These are phyloP conservation scores for Mongoloraphidia duomilia DNA, from an alignment of 2,888 invertebrate species.

Conservation along the genomic window DNA sequence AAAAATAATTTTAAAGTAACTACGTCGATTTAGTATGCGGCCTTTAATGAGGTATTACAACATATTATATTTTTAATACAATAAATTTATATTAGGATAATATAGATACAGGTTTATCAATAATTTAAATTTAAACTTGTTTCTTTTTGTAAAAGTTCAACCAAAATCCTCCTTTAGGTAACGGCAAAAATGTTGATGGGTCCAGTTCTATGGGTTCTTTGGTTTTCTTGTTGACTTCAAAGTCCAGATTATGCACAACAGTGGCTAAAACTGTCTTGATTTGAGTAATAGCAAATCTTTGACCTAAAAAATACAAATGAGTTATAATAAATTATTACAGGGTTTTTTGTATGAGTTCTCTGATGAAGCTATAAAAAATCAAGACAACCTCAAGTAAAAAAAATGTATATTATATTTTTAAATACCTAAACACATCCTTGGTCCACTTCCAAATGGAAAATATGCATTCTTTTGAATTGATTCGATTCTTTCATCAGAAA, in stretches of 20 bases:
- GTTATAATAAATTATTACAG: too few species aligned
- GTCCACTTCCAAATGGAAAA: constrained; percentile 1
- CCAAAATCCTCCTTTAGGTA: constrained; percentile 9
- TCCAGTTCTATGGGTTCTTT: neutral
- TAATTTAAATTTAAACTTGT: neutral
- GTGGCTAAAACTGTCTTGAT: neutral
- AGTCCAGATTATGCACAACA: neutral
- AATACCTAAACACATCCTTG: neutral
- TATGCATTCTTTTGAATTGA: neutral
- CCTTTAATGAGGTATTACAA: too few species aligned
- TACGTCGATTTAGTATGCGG: too few species aligned
- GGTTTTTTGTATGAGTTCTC: too few species aligned
- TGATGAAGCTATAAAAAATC: too few species aligned
- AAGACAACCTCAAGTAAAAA: too few species aligned
- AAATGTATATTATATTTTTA: too few species aligned
- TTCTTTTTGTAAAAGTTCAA: constrained; percentile 15
- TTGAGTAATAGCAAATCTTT: neutral
- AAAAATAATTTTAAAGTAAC: too few species aligned
- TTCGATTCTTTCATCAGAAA: neutral
- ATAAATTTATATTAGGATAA: too few species aligned
- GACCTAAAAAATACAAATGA: neutral
- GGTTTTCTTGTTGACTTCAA: neutral
- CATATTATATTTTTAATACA: too few species aligned
- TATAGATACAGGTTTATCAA: too few species aligned
- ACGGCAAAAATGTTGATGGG: neutral